These are phyloP conservation scores for Galaxias olidus DNA, from an alignment of 2,797 vertebrate species.

Conservation along the genomic window DNA sequence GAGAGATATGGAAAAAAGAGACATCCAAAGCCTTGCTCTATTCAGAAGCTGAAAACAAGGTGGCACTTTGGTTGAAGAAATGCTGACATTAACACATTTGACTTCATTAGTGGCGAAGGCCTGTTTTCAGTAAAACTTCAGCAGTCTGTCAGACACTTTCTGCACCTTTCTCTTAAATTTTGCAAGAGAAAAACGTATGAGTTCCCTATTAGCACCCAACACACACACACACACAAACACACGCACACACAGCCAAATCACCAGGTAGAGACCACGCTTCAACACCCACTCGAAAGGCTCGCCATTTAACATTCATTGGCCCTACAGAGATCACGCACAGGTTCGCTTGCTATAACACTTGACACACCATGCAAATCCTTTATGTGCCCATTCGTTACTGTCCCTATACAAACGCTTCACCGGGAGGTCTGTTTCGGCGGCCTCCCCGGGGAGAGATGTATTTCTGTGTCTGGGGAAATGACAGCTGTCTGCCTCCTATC, in stretches of 20 bases:
- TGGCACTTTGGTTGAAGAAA: neutral
- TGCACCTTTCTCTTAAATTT: constrained; percentile 2
- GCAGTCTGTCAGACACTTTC: neutral
- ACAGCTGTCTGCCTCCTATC: constrained; percentile 1
- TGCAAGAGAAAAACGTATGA: neutral
- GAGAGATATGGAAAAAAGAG: too few species aligned
- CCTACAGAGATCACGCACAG: too few species aligned
- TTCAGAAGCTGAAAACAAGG: too few species aligned
- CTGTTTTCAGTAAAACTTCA: neutral
- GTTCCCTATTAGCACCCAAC: too few species aligned
- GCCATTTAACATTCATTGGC: too few species aligned
- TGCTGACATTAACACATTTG: neutral
- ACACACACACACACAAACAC: too few species aligned
- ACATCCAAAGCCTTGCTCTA: too few species aligned
- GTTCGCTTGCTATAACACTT: neutral
- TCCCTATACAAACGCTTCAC: neutral
- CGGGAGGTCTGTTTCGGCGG: neutral
- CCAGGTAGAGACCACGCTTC: too few species aligned
- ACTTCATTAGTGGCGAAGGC: neutral
- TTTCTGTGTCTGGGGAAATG: neutral
- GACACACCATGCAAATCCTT: neutral
- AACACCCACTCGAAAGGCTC: too few species aligned
- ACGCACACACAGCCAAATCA: too few species aligned
- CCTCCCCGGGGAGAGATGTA: neutral
- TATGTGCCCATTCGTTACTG: neutral